Base-by-base conservation (phyloP, 1,140 invertebrate genomes). In the Watersipora subatra region DNA sequence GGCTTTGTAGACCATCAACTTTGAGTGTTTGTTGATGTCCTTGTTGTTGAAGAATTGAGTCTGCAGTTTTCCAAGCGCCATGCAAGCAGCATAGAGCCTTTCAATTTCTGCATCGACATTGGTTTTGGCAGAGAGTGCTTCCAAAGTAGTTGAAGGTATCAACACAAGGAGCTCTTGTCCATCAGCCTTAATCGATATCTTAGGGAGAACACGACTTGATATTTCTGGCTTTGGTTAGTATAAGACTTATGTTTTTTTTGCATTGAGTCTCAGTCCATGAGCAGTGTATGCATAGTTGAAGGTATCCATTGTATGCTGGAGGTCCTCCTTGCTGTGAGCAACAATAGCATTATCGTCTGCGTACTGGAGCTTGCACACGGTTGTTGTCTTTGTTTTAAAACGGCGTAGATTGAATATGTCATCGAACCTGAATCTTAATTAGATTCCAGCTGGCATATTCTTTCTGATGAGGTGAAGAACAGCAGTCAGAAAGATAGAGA, bases 401-500 rank as follows among this genome's bases (percentile, higher is more conserved):
- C 63, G 63, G 20, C 15, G 12, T n/a, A 1, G 30, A 28, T 64
- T 64, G 63, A 64, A 64, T 12, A 64, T 55, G 26, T 1, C 29
- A 57, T 61, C 34, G 12, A 29, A 64, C 57, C 63, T 64, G 0
- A 20, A 1, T 19, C 28, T 56, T 2, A 29, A 20, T 57, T 62
- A 61, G 22, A 67, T 29, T 20, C 62, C 65, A 64, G 63, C 56
- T 20, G 7, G 34, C 34, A 46, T 46, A 46, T n/a, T 12, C n/a
- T 46, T n/a, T 12, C 34, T n/a, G n/a, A n/a, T 46, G 7, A n/a
- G n/a, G 7, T 46, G 34, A 46, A 57, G 66, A 56, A 29, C 66
- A 59, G 28, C 24, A 12, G n/a, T 69, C 62, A 66, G 65, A 2
- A 69, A 1, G 1, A 68, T 63, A 27, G 63, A 57, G 64, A 70